A percentile compares a stretch with the other conserved stretches of the same genome.
Conservation (phyloP, 2,113 vertebrate genomes). For the Phaethon lepturus region DNA sequence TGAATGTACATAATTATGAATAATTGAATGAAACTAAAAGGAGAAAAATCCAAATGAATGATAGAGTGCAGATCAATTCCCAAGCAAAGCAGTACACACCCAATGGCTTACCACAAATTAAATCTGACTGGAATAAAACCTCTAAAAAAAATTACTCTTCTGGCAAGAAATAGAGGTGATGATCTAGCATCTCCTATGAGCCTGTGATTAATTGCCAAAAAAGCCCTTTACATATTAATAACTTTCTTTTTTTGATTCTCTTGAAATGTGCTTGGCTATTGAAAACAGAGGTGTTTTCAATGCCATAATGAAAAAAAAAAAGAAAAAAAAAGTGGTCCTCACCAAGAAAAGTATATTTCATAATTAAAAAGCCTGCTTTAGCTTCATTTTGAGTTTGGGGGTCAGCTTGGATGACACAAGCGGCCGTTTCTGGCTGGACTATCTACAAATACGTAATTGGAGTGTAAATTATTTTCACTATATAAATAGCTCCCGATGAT, state of each 20-base stretch:
- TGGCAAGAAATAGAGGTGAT: conserved; percentile 42
- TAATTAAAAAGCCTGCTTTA: conserved; percentile 55
- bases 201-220: conserved; percentile 48
- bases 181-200: conserved; percentile 26
- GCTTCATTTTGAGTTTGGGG: conserved; percentile 23
- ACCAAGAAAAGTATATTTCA: conserved; percentile 55
- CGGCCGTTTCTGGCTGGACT: conserved; percentile 28
- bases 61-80: conserved; percentile 12
- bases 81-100: neutral
- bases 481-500: conserved; percentile 70
- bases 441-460: conserved; percentile 59
- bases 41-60: conserved; percentile 25
- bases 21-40: conserved; percentile 15
- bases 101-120: conserved; percentile 51
- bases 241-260: neutral
- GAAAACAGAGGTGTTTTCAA: conserved; percentile 9
- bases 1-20: conserved; percentile 19
- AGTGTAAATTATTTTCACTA: conserved; percentile 66
- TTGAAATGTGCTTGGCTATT: conserved; percentile 22
- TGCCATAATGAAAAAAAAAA: neutral
- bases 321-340: neutral
- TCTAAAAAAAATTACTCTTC: conserved; percentile 15
- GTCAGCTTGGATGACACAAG: conserved; percentile 41
- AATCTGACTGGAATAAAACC: conserved; percentile 9
- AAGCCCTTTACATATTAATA: conserved; percentile 20